Percentiles rank a stretch among this genome's conserved stretches.
Conservation (phyloP, 1,140 invertebrate genomes). For the Neelides sp. region DNA sequence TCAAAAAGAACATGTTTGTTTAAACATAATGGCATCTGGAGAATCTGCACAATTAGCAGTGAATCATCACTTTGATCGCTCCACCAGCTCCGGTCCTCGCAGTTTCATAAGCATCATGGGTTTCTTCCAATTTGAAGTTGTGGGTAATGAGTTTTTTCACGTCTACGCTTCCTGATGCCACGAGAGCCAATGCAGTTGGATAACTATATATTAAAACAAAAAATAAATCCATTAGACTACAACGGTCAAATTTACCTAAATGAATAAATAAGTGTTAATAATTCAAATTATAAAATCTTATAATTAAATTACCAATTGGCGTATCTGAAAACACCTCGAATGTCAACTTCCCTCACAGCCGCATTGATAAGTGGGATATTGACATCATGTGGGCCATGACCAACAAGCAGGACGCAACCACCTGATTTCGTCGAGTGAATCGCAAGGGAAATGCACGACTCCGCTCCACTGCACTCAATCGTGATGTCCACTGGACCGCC, state of each 20-base stretch:
- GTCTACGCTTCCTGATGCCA: conserved; percentile 67
- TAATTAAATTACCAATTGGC: conserved; percentile 69
- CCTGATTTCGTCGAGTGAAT: conserved; percentile 65
- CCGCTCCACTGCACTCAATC: conserved; percentile 47
- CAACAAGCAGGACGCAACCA: conserved; percentile 70
- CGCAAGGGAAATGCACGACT: conserved; percentile 27
- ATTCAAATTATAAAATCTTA: conserved; percentile 38
- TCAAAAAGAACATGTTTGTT: too few species aligned
- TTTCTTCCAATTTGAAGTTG: conserved; percentile 71
- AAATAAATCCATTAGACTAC: conserved; percentile 4
- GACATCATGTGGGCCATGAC: conserved; percentile 63
- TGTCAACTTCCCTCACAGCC: conserved; percentile 70
- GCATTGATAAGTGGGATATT: conserved; percentile 69
- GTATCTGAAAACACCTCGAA: conserved; percentile 81
- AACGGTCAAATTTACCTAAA: conserved; percentile 29
- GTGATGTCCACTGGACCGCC: conserved; percentile 58
- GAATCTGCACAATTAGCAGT: too few species aligned
- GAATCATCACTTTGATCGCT: conserved; percentile 86
- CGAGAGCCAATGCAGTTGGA: conserved; percentile 65
- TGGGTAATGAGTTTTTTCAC: conserved; percentile 84
- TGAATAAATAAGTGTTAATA: conserved; percentile 42
- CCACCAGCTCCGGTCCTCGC: conserved; percentile 53
- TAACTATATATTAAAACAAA: conserved; percentile 51
- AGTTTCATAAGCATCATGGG: conserved; percentile 72
- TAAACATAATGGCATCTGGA: too few species aligned